A percentile compares a stretch with the other conserved stretches of the same genome.
These are phyloP conservation scores for Gastrophryne carolinensis DNA, from an alignment of 2,797 vertebrate species.

Conservation along the genomic window DNA sequence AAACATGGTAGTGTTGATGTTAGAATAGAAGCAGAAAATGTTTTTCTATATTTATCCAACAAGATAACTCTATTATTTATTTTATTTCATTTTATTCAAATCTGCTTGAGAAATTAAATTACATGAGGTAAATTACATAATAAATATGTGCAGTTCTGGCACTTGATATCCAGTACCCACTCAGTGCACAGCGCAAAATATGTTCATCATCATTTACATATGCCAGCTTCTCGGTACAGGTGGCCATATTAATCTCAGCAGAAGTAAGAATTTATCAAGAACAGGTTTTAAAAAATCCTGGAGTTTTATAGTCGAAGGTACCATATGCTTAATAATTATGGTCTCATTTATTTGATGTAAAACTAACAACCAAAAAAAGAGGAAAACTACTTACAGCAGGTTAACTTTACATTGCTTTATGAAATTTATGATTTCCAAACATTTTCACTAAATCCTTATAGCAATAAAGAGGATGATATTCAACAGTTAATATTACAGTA, in stretches of 20 bases:
- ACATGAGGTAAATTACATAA: background rate
- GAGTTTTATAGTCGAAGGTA: conserved; percentile 2
- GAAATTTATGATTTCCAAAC: too few relatives aligned
- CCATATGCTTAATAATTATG: conserved; percentile 6
- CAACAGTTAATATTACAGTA: too few relatives aligned
- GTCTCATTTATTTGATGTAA: background rate
- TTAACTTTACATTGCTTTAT: too few relatives aligned
- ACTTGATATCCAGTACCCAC: background rate
- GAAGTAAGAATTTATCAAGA: conserved; percentile 4
- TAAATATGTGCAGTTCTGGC: background rate
- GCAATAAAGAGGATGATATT: too few relatives aligned
- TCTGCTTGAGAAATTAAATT: background rate
- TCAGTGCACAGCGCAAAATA: background rate
- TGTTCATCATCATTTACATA: conserved; percentile 13
- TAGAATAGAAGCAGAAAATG: too few relatives aligned
- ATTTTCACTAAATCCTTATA: too few relatives aligned
- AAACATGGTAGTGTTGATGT: too few relatives aligned
- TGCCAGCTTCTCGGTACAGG: conserved; percentile 19
- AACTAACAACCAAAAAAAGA: background rate
- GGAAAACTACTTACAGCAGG: too few relatives aligned
- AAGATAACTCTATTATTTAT: too few relatives aligned
- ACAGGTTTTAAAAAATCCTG: conserved; percentile 2
- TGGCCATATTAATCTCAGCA: conserved; percentile 27
- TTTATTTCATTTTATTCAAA: background rate
- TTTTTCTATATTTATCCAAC: too few relatives aligned